Conservation (phyloP, 2,888 invertebrate genomes). For the Melinopterus prodromus region DNA sequence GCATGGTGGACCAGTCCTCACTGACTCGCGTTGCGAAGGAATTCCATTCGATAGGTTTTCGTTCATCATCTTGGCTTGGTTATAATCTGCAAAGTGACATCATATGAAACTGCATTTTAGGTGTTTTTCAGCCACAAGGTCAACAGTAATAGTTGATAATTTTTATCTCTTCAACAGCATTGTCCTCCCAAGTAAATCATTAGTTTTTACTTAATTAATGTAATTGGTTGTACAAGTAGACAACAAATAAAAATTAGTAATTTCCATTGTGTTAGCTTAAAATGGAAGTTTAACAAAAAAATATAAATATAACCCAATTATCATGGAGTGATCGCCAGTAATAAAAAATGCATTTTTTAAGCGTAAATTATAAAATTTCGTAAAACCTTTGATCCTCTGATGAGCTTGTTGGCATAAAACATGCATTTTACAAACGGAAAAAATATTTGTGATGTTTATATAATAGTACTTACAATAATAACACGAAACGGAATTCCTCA, state of each 20-base stretch:
- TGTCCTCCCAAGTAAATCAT: not conserved
- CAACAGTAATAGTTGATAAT: not conserved
- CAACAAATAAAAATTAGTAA: not conserved
- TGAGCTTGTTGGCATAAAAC: not conserved
- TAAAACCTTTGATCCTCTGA: not conserved
- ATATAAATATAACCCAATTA: not conserved
- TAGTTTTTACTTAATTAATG: not conserved
- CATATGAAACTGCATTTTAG: not conserved
- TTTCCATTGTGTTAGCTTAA: not conserved
- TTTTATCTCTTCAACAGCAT: not conserved
- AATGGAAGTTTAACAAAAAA: not conserved
- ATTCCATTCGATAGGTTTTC: constrained; percentile 51
- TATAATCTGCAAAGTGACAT: constrained; percentile 5
- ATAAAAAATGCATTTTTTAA: not conserved
- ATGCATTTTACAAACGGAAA: not conserved
- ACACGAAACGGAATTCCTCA: not conserved
- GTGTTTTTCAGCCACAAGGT: constrained; percentile 4
- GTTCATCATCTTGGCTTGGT: constrained; percentile 36
- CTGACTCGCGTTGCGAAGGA: constrained; percentile 46
- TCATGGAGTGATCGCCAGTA: not conserved
- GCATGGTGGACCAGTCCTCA: constrained; percentile 30
- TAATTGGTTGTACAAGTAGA: not conserved
- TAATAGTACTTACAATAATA: not conserved
- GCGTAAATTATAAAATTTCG: not conserved
- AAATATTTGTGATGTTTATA: not conserved